These are phyloP conservation scores for Todus mexicanus DNA, from an alignment of 2,797 vertebrate species.

Conservation along the genomic window DNA sequence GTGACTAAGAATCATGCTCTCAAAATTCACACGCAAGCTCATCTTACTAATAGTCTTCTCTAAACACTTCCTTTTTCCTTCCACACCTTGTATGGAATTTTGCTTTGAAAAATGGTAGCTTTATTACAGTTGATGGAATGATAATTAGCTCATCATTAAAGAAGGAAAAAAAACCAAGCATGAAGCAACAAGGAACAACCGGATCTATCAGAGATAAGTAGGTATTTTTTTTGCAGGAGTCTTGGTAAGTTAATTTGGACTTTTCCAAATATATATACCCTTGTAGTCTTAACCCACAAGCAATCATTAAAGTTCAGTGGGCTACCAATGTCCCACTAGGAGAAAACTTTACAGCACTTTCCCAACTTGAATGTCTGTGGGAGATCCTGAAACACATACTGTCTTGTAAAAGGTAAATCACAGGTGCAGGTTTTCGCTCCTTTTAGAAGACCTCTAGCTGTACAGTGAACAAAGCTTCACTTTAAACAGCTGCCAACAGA, in stretches of 20 bases:
- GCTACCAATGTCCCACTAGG: not conserved
- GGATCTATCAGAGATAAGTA: not conserved
- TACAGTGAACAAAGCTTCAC: not conserved
- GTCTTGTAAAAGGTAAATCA: not conserved
- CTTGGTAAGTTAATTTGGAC: not conserved
- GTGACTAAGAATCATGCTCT: not conserved
- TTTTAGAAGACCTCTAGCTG: not conserved
- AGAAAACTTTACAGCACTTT: not conserved
- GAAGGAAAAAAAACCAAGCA: not conserved
- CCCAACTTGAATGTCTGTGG: not conserved
- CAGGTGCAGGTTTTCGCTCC: not conserved
- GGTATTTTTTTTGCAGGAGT: not conserved
- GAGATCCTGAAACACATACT: not conserved
- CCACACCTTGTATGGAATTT: not conserved
- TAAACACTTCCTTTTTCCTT: not conserved
- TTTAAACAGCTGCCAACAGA: not conserved
- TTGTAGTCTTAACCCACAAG: not conserved
- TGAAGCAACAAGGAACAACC: not conserved
- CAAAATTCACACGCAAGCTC: not conserved
- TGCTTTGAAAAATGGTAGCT: not conserved
- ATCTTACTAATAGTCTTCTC: not conserved
- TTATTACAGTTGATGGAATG: not conserved
- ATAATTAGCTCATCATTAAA: not conserved
- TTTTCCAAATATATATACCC: not conserved
- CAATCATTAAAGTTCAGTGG: not conserved